phyloP scores from a whole-genome alignment of 2,113 vertebrate genomes.

The Rostratula benghalensis region DNA sequence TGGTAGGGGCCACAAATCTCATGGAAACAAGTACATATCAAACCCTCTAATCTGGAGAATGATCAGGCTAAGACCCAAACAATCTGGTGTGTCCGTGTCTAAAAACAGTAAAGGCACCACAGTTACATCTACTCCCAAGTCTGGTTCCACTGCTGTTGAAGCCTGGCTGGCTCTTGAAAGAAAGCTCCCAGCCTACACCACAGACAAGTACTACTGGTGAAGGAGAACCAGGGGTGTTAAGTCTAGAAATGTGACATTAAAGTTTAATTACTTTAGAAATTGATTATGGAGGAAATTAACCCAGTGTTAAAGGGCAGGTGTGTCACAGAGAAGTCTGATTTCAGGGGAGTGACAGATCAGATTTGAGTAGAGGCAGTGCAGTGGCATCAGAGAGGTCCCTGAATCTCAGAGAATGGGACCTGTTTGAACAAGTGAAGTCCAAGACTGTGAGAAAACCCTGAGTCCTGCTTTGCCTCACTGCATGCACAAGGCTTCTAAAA shows the following conservation, averaged over 20 bases:
- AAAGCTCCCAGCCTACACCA: background rate
- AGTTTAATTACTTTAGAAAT: slow-evolving; percentile 32
- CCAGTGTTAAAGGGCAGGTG: background rate
- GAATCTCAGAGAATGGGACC: background rate
- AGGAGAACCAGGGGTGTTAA: background rate
- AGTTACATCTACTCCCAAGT: background rate
- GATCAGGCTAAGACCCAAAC: background rate
- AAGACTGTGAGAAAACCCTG: background rate
- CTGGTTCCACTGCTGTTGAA: background rate
- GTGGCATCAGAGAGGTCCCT: background rate
- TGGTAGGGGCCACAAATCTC: background rate
- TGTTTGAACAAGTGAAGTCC: background rate
- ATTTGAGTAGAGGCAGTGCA: background rate
- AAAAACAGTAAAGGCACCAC: background rate
- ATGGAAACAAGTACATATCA: background rate
- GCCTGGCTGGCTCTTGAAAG: background rate
- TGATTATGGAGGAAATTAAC: slow-evolving; percentile 12
- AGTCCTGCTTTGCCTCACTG: background rate
- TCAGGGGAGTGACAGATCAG: background rate
- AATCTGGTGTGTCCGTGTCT: background rate
- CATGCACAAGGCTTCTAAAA: background rate
- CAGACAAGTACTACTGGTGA: background rate
- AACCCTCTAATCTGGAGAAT: background rate
- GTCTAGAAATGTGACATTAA: background rate
- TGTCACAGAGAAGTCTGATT: background rate